Percentiles rank a stretch among this genome's conserved stretches.
Conservation (phyloP, 2,113 vertebrate species). For the Haemorhous mexicanus region DNA sequence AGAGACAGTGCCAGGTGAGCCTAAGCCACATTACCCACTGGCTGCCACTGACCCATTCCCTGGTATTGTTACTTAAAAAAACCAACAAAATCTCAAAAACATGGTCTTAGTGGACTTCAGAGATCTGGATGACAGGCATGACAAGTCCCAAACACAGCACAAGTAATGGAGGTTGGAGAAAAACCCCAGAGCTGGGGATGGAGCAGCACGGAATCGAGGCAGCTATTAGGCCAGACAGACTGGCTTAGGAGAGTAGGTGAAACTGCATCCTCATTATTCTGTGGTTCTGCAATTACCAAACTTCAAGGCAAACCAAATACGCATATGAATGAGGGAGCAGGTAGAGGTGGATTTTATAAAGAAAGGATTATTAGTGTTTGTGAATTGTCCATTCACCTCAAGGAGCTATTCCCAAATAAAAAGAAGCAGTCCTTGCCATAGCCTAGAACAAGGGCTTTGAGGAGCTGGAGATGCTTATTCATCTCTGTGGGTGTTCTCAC, state of each 20-base stretch:
- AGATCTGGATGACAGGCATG: not conserved
- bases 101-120: not conserved
- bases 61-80: not conserved
- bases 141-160: not conserved
- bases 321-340: not conserved
- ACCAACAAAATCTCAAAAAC: not conserved
- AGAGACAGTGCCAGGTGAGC: not conserved
- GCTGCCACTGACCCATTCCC: not conserved
- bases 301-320: conserved; percentile 31
- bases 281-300: conserved; percentile 12
- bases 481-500: conserved; percentile 35
- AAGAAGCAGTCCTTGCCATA: not conserved
- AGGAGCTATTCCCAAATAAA: not conserved
- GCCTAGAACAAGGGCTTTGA: not conserved
- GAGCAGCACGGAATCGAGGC: not conserved
- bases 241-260: not conserved
- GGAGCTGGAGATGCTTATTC: conserved; percentile 27
- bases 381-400: not conserved
- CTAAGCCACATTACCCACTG: not conserved
- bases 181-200: not conserved
- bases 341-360: conserved; percentile 8
- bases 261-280: not conserved
- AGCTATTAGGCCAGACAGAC: not conserved
- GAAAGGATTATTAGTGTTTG: not conserved
- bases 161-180: not conserved